These are phyloP conservation scores for Dolichoris vasculosae DNA, from an alignment of 1,140 invertebrate species.

Conservation along the genomic window DNA sequence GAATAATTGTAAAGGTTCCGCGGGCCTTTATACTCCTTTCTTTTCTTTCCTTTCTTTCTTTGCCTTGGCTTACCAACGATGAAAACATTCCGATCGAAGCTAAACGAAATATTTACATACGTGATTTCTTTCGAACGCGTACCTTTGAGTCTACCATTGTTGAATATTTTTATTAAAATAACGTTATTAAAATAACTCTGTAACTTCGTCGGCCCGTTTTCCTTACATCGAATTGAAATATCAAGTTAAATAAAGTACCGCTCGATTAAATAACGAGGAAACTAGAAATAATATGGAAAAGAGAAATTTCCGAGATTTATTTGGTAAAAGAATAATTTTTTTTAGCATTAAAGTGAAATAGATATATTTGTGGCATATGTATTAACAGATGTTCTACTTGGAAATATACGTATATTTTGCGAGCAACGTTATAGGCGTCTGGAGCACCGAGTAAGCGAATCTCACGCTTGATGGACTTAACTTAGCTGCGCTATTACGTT, in stretches of 20 bases:
- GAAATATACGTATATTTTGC: slow-evolving; percentile 35
- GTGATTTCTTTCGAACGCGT: too few species aligned
- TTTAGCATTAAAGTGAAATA: slow-evolving; percentile 2
- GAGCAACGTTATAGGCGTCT: background rate
- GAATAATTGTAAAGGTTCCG: background rate
- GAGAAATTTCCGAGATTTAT: background rate
- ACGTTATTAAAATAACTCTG: too few species aligned
- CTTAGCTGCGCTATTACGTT: slow-evolving; percentile 53
- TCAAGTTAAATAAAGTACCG: too few species aligned
- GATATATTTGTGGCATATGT: slow-evolving; percentile 11
- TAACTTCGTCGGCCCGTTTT: too few species aligned
- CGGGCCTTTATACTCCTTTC: too few species aligned
- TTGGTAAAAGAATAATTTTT: background rate
- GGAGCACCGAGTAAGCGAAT: slow-evolving; percentile 51
- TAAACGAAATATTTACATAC: background rate
- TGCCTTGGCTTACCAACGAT: background rate
- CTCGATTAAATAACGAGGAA: background rate
- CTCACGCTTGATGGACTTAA: slow-evolving; percentile 52
- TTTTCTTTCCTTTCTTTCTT: background rate
- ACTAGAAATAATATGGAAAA: background rate
- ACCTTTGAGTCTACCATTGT: too few species aligned
- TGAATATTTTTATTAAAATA: too few species aligned
- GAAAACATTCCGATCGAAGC: background rate
- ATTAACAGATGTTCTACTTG: slow-evolving; percentile 50
- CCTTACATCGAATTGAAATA: too few species aligned